Evolutionary conservation across 2,888 invertebrate species (phyloP).

Genomic region (Achlya flavicornis): DNA sequence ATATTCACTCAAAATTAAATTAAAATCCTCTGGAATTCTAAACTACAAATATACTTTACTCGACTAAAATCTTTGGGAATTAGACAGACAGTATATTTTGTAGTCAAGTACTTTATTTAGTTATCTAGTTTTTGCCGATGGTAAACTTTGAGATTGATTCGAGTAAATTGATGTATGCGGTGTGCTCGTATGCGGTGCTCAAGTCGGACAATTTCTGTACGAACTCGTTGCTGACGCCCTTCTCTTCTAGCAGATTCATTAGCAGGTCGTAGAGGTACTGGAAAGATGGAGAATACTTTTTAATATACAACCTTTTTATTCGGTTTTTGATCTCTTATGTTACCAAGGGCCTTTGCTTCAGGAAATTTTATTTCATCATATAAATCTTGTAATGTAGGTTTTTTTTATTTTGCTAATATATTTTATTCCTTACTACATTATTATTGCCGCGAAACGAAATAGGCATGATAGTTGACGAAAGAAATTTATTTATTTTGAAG

Average conservation of each 20-base stretch:
- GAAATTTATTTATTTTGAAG: too few species aligned
- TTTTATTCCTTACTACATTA: too few species aligned
- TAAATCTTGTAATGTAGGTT: too few species aligned
- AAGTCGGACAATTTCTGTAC: constrained; percentile 93
- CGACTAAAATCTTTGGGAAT: neutral
- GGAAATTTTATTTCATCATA: too few species aligned
- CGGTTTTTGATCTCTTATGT: too few species aligned
- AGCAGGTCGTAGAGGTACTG: constrained; percentile 97
- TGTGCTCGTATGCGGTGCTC: constrained; percentile 96
- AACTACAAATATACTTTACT: neutral
- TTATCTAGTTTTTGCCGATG: constrained; percentile 72
- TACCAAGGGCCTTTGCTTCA: too few species aligned
- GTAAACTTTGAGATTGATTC: constrained; percentile 95
- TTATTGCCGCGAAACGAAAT: too few species aligned
- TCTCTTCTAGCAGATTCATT: constrained; percentile 97
- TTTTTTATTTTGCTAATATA: too few species aligned
- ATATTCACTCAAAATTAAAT: neutral
- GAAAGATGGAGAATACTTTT: constrained; percentile 48
- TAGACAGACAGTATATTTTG: neutral
- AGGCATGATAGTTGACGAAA: too few species aligned
- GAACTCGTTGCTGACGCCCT: constrained; percentile 97
- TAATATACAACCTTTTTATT: neutral
- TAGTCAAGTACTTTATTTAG: neutral
- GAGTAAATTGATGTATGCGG: constrained; percentile 94
- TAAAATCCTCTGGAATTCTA: neutral